These are phyloP conservation scores for Halictus quadricinctus DNA, from an alignment of 2,888 invertebrate species.

Conservation along the genomic window DNA sequence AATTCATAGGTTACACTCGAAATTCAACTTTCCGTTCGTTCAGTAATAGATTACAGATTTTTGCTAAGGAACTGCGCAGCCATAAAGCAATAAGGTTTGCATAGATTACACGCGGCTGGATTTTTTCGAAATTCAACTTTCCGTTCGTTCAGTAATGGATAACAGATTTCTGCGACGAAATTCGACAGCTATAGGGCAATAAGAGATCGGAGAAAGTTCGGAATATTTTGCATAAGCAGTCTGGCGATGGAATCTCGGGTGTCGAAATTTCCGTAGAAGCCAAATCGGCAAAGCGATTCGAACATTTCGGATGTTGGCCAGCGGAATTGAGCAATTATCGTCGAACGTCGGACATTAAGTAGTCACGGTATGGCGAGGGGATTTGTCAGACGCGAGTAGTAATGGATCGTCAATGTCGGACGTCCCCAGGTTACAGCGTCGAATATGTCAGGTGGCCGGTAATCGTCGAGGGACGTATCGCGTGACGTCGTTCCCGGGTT, in stretches of 20 bases:
- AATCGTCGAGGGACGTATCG: conserved; percentile 21
- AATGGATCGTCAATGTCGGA: conserved; percentile 56
- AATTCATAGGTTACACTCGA: too few relatives aligned
- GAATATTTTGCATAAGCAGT: not conserved
- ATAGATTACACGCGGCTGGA: too few relatives aligned
- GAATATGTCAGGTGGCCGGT: conserved; percentile 36
- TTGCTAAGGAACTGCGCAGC: too few relatives aligned
- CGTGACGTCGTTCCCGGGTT: conserved; percentile 20
- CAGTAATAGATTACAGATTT: too few relatives aligned
- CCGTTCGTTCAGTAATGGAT: too few relatives aligned
- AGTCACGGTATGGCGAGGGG: conserved; percentile 42
- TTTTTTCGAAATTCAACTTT: too few relatives aligned
- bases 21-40: too few relatives aligned
- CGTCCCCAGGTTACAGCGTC: conserved; percentile 16
- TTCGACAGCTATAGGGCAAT: too few relatives aligned
- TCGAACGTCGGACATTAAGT: conserved; percentile 40
- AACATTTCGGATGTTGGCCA: not conserved
- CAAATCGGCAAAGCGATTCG: not conserved
- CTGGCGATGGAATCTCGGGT: not conserved
- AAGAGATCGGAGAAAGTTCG: too few relatives aligned
- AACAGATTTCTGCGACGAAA: too few relatives aligned
- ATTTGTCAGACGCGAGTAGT: conserved; percentile 56
- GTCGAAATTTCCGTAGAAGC: not conserved
- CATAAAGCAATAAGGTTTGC: too few relatives aligned
- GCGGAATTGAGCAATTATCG: conserved; percentile 26